Evolutionary conservation across 2,888 invertebrate species (phyloP).

Genomic region (Apamea sordens): DNA sequence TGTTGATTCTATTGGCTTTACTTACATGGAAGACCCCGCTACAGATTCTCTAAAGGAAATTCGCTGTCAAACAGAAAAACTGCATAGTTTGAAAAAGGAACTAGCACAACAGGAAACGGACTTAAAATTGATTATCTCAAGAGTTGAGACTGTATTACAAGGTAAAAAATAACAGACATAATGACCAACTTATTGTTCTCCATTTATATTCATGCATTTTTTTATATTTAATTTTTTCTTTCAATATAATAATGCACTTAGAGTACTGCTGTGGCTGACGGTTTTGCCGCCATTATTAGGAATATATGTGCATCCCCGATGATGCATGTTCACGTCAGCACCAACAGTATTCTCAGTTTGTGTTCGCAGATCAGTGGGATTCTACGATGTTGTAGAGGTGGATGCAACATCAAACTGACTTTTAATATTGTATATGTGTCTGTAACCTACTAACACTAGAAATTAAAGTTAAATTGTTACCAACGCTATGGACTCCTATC

Average conservation of each 20-base stretch:
- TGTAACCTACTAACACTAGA: too few relatives aligned
- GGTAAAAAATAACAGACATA: constrained; percentile 72
- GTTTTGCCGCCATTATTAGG: too few relatives aligned
- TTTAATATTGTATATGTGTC: too few relatives aligned
- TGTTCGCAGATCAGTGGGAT: too few relatives aligned
- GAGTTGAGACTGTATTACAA: constrained; percentile 80
- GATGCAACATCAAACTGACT: too few relatives aligned
- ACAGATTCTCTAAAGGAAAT: constrained; percentile 92
- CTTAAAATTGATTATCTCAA: constrained; percentile 87
- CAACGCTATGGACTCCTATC: too few relatives aligned
- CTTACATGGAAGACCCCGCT: constrained; percentile 91
- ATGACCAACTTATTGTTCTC: not conserved
- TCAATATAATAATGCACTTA: not conserved
- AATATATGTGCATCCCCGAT: too few relatives aligned
- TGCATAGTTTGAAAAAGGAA: constrained; percentile 91
- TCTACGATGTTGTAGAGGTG: too few relatives aligned
- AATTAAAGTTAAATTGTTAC: too few relatives aligned
- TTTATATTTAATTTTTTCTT: not conserved
- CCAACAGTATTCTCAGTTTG: too few relatives aligned
- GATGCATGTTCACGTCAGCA: too few relatives aligned
- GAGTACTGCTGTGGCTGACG: too few relatives aligned
- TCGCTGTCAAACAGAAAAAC: constrained; percentile 91
- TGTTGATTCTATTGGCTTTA: constrained; percentile 91
- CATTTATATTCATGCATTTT: not conserved
- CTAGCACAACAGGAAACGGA: constrained; percentile 91